phyloP scores from a whole-genome alignment of 2,113 vertebrate species.

The Smithornis capensis region DNA sequence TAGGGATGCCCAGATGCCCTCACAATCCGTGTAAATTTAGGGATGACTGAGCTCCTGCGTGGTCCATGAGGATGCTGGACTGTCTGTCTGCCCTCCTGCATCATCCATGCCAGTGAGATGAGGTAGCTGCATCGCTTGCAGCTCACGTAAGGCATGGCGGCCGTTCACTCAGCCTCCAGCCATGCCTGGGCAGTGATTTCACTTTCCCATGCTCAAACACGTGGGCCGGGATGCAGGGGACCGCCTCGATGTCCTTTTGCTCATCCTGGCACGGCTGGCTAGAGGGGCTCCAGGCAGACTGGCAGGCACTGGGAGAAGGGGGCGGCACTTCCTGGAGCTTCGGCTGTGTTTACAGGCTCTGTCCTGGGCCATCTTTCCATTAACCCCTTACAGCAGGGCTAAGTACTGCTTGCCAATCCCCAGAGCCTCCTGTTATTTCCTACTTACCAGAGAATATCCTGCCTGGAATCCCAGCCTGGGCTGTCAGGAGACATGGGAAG shows the following conservation, averaged over 20 bases:
- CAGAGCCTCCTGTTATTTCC: background rate
- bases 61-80: background rate
- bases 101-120: constrained; percentile 42
- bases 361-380: background rate
- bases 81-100: background rate
- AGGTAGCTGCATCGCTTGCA: background rate
- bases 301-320: background rate
- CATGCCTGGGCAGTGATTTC: constrained; percentile 22
- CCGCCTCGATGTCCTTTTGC: rapidly evolving
- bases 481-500: background rate
- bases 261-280: background rate
- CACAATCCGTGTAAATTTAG: rapidly evolving
- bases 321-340: constrained; percentile 11
- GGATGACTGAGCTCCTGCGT: background rate
- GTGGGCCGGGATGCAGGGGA: background rate
- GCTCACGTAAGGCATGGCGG: background rate
- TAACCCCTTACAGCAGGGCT: constrained; percentile 3
- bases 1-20: background rate
- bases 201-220: constrained; percentile 36
- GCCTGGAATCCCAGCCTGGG: rapidly evolving
- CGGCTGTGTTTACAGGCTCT: background rate
- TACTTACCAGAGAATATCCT: background rate
- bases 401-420: background rate
- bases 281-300: background rate
- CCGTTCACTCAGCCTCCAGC: constrained; percentile 7